These are phyloP conservation scores for Ctenopoma kingsleyae DNA, from an alignment of 2,797 vertebrate species.

Conservation along the genomic window DNA sequence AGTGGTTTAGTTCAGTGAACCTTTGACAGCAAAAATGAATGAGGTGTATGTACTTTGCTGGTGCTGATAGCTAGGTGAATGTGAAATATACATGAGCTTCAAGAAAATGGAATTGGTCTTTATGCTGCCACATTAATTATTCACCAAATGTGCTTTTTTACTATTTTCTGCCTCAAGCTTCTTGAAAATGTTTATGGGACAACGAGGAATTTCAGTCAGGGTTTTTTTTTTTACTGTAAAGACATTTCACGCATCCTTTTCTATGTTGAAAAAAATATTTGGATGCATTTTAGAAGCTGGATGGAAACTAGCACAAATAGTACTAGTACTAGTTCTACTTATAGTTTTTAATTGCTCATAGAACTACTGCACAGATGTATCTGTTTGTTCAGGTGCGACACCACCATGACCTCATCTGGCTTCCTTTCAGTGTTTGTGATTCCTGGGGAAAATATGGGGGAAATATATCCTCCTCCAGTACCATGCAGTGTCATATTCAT, in stretches of 20 bases:
- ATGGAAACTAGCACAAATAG: background rate
- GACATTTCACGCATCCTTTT: background rate
- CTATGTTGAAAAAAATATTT: background rate
- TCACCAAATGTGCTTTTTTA: constrained; percentile 15
- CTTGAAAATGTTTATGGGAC: constrained; percentile 14
- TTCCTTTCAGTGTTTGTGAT: constrained; percentile 12
- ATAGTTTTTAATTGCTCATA: background rate
- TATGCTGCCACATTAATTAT: constrained; percentile 7
- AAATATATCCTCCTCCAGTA: constrained; percentile 8
- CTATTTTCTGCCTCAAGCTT: constrained; percentile 12
- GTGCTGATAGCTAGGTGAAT: background rate
- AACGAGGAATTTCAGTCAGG: background rate
- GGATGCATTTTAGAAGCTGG: background rate
- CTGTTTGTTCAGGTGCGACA: background rate
- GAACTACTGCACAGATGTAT: background rate
- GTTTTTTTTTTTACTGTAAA: background rate
- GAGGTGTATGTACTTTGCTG: background rate
- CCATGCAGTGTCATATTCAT: constrained; percentile 17
- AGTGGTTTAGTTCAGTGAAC: too few relatives aligned
- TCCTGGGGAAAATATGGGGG: constrained; percentile 10
- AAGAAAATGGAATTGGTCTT: constrained; percentile 4
- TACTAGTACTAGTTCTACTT: too few relatives aligned
- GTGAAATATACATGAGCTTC: background rate
- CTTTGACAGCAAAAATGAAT: background rate
- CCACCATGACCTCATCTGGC: constrained; percentile 11